Conservation (phyloP, 2,797 vertebrate genomes). For the Platyrinchus mystaceus region DNA sequence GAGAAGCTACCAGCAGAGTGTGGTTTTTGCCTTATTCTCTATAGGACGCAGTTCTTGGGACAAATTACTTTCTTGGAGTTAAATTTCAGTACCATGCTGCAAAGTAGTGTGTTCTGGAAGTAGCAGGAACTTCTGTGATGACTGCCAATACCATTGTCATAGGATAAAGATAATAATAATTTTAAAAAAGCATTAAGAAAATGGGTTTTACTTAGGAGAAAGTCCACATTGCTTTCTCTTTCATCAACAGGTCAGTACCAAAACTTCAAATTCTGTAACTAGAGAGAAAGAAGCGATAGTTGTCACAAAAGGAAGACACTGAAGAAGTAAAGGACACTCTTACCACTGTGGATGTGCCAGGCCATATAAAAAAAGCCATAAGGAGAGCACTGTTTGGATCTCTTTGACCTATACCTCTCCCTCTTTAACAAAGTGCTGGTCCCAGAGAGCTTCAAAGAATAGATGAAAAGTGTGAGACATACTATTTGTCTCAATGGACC, state of each 20-base stretch:
- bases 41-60: constrained; percentile 11
- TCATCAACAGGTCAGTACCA: background rate
- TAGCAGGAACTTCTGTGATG: background rate
- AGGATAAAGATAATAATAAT: background rate
- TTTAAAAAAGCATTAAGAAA: background rate
- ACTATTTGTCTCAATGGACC: constrained; percentile 43
- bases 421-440: background rate
- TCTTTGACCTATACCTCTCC: background rate
- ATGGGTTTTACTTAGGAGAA: background rate
- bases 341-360: background rate
- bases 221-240: background rate
- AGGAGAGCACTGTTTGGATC: background rate
- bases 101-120: background rate
- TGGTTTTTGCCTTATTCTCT: constrained; percentile 47
- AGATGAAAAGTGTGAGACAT: constrained; percentile 15
- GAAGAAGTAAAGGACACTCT: background rate
- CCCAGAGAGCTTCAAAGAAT: background rate
- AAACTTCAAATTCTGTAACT: background rate
- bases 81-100: background rate
- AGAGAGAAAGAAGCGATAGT: background rate
- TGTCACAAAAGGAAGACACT: background rate
- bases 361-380: background rate
- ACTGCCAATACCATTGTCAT: background rate
- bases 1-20: constrained; percentile 33
- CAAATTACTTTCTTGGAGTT: constrained; percentile 21